Evolutionary conservation across 2,888 invertebrate genomes (phyloP).

Genomic region (Euplagia quadripunctaria): DNA sequence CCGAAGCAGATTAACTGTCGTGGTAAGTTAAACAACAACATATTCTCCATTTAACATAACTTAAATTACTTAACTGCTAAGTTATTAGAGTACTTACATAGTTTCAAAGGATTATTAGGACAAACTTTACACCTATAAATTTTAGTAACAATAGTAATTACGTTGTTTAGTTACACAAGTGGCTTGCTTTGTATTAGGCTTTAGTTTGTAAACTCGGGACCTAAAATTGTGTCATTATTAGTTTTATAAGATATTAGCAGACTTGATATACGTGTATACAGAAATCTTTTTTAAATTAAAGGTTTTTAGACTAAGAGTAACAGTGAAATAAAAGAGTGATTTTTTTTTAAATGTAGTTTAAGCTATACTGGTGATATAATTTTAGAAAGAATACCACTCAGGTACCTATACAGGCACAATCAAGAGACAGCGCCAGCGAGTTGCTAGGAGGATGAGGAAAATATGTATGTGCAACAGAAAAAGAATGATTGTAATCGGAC

Average conservation of each 20-base stretch:
- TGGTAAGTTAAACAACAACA: conserved; percentile 4
- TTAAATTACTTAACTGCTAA: conserved; percentile 6
- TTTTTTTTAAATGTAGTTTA: too few relatives aligned
- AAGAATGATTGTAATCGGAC: too few relatives aligned
- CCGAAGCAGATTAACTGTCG: conserved; percentile 2
- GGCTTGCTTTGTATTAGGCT: neutral
- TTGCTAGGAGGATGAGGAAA: too few relatives aligned
- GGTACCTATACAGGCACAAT: too few relatives aligned
- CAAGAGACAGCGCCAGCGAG: too few relatives aligned
- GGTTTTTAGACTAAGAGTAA: too few relatives aligned
- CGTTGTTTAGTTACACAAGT: neutral
- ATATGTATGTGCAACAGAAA: too few relatives aligned
- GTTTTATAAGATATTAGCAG: neutral
- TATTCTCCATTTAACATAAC: conserved; percentile 11
- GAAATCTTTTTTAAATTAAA: too few relatives aligned
- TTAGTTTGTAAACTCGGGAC: neutral
- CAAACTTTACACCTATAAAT: conserved; percentile 12
- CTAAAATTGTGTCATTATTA: neutral
- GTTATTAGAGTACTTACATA: conserved; percentile 7
- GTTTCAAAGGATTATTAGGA: conserved; percentile 6
- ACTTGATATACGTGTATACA: too few relatives aligned
- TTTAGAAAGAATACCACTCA: too few relatives aligned
- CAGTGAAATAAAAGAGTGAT: too few relatives aligned
- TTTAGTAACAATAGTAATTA: conserved; percentile 9
- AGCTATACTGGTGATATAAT: too few relatives aligned